Conservation (phyloP, 2,797 vertebrate genomes). For the Carduelis carduelis region DNA sequence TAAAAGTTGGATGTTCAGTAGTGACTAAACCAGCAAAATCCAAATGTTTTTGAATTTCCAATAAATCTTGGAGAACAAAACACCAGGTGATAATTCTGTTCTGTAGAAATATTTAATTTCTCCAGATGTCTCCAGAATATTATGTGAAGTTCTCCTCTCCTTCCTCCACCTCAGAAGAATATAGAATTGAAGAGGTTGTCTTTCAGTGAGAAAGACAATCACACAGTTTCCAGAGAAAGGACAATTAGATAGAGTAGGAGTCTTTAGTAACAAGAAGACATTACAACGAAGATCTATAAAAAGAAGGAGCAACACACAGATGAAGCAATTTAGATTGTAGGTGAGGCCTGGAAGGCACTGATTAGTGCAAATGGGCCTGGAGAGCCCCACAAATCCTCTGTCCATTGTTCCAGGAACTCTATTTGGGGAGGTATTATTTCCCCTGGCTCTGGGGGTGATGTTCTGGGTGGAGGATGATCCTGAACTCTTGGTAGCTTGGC, state of each 20-base stretch:
- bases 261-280: neutral
- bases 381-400: neutral
- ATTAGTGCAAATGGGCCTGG: neutral
- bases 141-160: neutral
- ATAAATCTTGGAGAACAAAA: neutral
- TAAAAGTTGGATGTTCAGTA: neutral
- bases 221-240: neutral
- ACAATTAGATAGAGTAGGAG: neutral
- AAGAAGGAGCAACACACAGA: neutral
- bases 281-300: neutral
- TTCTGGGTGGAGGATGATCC: fast-evolving
- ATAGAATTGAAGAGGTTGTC: neutral
- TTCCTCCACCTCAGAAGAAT: neutral
- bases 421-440: fast-evolving
- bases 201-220: neutral
- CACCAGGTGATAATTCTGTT: neutral
- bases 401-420: neutral
- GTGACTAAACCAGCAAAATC: neutral
- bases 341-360: fast-evolving
- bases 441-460: fast-evolving
- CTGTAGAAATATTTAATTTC: neutral
- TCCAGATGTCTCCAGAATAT: neutral
- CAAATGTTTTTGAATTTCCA: neutral
- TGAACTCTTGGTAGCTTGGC: fast-evolving
- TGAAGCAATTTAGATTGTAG: neutral